These are phyloP conservation scores for Hoplostethus atlanticus DNA, from an alignment of 2,797 vertebrate genomes.

Conservation along the genomic window DNA sequence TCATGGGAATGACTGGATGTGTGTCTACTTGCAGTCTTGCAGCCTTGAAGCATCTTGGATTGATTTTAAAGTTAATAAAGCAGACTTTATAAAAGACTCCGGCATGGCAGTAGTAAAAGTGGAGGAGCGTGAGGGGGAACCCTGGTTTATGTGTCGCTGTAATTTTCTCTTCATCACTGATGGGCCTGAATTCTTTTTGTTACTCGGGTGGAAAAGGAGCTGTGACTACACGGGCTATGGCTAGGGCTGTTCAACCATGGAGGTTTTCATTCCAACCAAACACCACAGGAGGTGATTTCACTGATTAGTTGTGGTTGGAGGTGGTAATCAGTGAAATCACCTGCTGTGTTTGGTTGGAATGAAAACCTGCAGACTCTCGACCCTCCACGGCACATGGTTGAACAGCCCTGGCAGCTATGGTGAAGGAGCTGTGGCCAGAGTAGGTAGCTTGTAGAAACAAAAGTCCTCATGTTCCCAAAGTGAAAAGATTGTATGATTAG, in stretches of 20 bases:
- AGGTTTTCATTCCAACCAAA: too few relatives aligned
- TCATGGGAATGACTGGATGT: conserved; percentile 17
- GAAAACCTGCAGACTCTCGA: too few relatives aligned
- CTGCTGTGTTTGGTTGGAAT: too few relatives aligned
- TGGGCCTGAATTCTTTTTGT: conserved; percentile 35
- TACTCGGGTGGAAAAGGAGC: background rate
- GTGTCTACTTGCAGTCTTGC: too few relatives aligned
- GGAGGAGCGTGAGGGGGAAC: conserved; percentile 21
- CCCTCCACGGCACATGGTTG: too few relatives aligned
- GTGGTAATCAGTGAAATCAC: background rate
- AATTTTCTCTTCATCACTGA: conserved; percentile 31
- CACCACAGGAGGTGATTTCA: too few relatives aligned
- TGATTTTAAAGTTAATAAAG: conserved; percentile 58
- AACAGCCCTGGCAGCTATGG: too few relatives aligned
- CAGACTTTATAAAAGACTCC: conserved; percentile 29
- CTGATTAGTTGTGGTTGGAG: too few relatives aligned
- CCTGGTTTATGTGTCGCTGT: conserved; percentile 39
- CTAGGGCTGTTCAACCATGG: background rate
- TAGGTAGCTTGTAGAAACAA: background rate
- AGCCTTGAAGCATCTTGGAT: conserved; percentile 18
- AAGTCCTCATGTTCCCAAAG: background rate
- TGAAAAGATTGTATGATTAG: too few relatives aligned
- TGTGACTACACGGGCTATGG: background rate
- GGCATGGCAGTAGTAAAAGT: conserved; percentile 37
- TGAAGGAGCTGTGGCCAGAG: too few relatives aligned